Base-by-base conservation (phyloP, 2,888 invertebrate genomes). In the Aethes cnicana region DNA sequence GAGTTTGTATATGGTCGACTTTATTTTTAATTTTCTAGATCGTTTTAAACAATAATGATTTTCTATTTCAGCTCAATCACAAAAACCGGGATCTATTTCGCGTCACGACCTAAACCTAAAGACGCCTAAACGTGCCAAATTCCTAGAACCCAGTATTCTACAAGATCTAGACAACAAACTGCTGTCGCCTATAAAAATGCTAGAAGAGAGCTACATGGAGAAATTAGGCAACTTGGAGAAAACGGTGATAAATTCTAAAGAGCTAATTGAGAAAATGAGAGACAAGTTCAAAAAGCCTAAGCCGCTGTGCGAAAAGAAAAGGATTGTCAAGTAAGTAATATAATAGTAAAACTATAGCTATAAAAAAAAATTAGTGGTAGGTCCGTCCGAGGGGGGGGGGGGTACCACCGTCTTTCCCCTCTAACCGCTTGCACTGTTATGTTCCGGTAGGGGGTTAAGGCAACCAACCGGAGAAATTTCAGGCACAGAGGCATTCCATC, bases 311-410 rank as follows among this genome's bases (percentile, higher is more conserved):
- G 74, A 58, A 4, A 85, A 84, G 52, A 76, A 61, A 55, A 76
- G 64, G 16, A 77, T 86, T 50, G 64, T 85, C 0, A 66, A 78
- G 87, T 88, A 36, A 78, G 82, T 77, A 21, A 12, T 52, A 7
- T 9, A 14, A n/a, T n/a, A n/a, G n/a, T 17, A 14, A 2, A 9
- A 18, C 21, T 53, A 9, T 23, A 20, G n/a, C 11, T 16, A 20
- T 7, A 18, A 12, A 8, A 20, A 28, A 33, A 23, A 23, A 9
- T 7, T 58, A n/a, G n/a, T n/a, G n/a, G n/a, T n/a, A n/a, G n/a
- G n/a, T n/a, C n/a, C n/a, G n/a, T n/a, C n/a, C n/a, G n/a, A n/a
- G n/a, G n/a, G n/a, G n/a, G n/a, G n/a, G n/a, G n/a, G n/a, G n/a
- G n/a, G n/a, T n/a, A n/a, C n/a, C n/a, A n/a, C n/a, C n/a, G n/a